Percentiles rank a stretch among this genome's conserved stretches.
Conservation (phyloP, 2,113 vertebrate species). For the Tylochromis polylepis region DNA sequence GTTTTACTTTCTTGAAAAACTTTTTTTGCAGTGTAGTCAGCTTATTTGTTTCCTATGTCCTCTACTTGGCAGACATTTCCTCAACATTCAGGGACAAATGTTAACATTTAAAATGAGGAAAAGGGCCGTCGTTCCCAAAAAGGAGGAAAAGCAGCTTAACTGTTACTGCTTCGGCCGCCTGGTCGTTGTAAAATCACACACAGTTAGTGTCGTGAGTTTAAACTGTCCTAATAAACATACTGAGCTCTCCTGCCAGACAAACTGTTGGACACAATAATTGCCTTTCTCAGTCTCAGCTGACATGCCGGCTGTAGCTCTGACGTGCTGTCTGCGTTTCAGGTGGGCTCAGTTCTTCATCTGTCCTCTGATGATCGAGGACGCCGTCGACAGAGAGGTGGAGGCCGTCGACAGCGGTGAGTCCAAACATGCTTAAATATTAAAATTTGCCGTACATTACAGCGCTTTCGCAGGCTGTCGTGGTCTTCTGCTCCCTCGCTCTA, state of each 20-base stretch:
- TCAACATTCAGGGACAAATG: neutral
- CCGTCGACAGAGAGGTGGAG: constrained; percentile 93
- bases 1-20: neutral
- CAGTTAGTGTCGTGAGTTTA: neutral
- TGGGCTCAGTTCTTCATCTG: constrained; percentile 98
- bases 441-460: neutral
- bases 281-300: neutral
- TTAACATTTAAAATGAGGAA: neutral
- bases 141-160: neutral
- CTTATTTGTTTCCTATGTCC: neutral
- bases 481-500: neutral
- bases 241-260: neutral
- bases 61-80: neutral
- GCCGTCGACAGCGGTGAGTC: constrained; percentile 94
- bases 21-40: neutral
- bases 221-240: neutral
- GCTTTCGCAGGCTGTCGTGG: fast-evolving
- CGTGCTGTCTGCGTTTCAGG: constrained; percentile 56
- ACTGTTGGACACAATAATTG: neutral
- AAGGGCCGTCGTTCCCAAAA: neutral
- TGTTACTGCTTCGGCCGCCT: fast-evolving
- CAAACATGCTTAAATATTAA: neutral
- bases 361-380: constrained; percentile 92
- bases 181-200: neutral
- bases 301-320: neutral